phyloP scores from a whole-genome alignment of 92 coral and sea anemone species.

The Epizoanthus fatuus region DNA sequence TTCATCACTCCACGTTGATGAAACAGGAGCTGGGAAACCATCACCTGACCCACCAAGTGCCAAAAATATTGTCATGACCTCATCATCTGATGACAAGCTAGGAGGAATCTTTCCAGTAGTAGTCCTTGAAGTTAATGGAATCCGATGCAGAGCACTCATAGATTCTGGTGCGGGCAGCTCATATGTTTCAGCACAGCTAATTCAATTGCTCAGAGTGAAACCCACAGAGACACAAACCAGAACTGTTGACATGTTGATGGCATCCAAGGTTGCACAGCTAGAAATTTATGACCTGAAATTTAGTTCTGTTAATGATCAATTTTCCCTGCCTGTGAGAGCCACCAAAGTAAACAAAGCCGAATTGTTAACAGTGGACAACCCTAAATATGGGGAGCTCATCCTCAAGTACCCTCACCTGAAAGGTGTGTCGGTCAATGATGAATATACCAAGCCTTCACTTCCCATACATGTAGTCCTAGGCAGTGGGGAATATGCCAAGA shows the following conservation, averaged over 20 bases:
- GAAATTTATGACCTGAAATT: slow-evolving; percentile 57
- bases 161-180: slow-evolving; percentile 64
- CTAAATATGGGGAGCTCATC: slow-evolving; percentile 61
- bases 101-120: slow-evolving; percentile 59
- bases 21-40: neutral
- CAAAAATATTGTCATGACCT: slow-evolving; percentile 25
- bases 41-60: neutral
- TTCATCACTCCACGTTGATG: slow-evolving; percentile 55
- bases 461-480: slow-evolving; percentile 53
- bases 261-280: slow-evolving; percentile 51
- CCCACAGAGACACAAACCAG: slow-evolving; percentile 51
- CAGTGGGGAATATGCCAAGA: slow-evolving; percentile 62
- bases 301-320: slow-evolving; percentile 59
- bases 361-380: slow-evolving; percentile 74
- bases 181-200: slow-evolving; percentile 40
- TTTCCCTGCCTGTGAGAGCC: slow-evolving; percentile 59
- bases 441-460: slow-evolving; percentile 53
- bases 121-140: slow-evolving; percentile 38
- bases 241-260: slow-evolving; percentile 69
- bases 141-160: slow-evolving; percentile 45
- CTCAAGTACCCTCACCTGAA: slow-evolving; percentile 49
- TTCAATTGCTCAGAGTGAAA: slow-evolving; percentile 30
- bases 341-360: slow-evolving; percentile 71
- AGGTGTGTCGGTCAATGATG: slow-evolving; percentile 62
- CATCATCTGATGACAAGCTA: slow-evolving; percentile 22